phyloP scores from a whole-genome alignment of 2,113 vertebrate species.

The Dicaeum eximium region DNA sequence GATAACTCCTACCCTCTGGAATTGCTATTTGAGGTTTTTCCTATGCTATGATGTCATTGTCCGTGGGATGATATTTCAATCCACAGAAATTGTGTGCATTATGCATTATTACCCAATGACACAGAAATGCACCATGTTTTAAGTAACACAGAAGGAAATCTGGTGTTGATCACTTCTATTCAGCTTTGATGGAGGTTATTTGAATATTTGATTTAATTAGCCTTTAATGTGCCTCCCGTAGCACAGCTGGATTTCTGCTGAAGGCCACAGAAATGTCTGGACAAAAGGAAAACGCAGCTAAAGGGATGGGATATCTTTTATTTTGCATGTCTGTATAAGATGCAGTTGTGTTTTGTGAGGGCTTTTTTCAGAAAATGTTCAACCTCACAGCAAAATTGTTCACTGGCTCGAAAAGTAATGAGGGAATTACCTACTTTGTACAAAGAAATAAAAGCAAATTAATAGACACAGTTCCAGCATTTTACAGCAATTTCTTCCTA shows the following conservation, averaged over 20 bases:
- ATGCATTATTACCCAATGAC: not conserved
- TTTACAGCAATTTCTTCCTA: not conserved
- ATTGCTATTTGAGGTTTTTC: conserved; percentile 55
- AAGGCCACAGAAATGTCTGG: not conserved
- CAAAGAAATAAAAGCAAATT: not conserved
- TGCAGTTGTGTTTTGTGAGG: not conserved
- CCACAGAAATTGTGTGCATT: not conserved
- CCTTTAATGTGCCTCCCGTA: not conserved
- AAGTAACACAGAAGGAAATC: not conserved
- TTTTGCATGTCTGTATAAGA: not conserved
- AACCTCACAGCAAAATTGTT: not conserved
- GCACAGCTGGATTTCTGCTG: not conserved
- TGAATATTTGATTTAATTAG: not conserved
- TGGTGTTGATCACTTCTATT: not conserved
- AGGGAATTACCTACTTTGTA: not conserved
- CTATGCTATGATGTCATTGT: not conserved
- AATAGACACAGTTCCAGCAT: not conserved
- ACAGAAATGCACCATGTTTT: not conserved
- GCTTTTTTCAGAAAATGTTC: not conserved
- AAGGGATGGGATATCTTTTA: not conserved
- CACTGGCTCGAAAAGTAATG: not conserved
- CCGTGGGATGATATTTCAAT: not conserved
- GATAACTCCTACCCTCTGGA: conserved; percentile 31
- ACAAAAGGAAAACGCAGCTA: not conserved
- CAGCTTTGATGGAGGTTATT: not conserved